Percentiles rank a stretch among this genome's conserved stretches.
phyloP scores from a whole-genome alignment of 2,888 invertebrate species.

The Xiphydria camelus region DNA sequence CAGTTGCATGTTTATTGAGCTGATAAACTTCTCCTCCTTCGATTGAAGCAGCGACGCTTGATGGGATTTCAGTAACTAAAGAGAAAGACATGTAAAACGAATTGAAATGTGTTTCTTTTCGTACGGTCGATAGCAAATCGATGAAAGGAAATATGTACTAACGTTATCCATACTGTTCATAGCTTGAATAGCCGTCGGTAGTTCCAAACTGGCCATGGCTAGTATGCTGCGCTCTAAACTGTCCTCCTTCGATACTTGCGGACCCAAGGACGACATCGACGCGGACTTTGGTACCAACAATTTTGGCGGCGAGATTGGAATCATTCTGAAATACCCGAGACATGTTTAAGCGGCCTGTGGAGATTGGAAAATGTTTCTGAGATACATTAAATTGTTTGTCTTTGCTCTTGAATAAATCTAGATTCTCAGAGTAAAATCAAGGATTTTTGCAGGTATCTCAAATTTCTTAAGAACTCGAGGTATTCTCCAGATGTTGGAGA shows the following conservation, averaged over 20 bases:
- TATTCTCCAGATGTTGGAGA: background rate
- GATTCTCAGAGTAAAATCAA: background rate
- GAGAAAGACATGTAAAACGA: slow-evolving; percentile 10
- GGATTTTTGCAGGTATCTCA: background rate
- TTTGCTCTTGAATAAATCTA: slow-evolving; percentile 14
- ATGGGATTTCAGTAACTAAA: slow-evolving; percentile 48
- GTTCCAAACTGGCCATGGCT: slow-evolving; percentile 68
- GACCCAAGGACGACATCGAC: slow-evolving; percentile 56
- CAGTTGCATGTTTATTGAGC: slow-evolving; percentile 51
- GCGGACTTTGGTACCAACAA: slow-evolving; percentile 51
- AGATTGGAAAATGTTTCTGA: background rate
- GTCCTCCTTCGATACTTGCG: slow-evolving; percentile 58
- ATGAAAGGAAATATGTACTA: slow-evolving; percentile 21
- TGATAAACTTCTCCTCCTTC: slow-evolving; percentile 53
- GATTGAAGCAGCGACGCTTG: slow-evolving; percentile 45
- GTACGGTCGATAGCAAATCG: background rate
- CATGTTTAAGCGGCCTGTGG: too few species aligned
- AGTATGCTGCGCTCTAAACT: slow-evolving; percentile 61
- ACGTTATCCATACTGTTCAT: slow-evolving; percentile 73
- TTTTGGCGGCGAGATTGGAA: slow-evolving; percentile 63
- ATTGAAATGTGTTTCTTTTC: slow-evolving; percentile 7
- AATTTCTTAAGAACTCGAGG: slow-evolving; percentile 18
- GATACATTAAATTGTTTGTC: background rate
- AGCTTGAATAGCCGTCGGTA: slow-evolving; percentile 67
- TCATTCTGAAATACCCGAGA: slow-evolving; percentile 48